Percentiles rank a stretch among this genome's conserved stretches.
Evolutionary conservation across 1,140 invertebrate species (phyloP).

Genomic region (Drosophila novamexicana): DNA sequence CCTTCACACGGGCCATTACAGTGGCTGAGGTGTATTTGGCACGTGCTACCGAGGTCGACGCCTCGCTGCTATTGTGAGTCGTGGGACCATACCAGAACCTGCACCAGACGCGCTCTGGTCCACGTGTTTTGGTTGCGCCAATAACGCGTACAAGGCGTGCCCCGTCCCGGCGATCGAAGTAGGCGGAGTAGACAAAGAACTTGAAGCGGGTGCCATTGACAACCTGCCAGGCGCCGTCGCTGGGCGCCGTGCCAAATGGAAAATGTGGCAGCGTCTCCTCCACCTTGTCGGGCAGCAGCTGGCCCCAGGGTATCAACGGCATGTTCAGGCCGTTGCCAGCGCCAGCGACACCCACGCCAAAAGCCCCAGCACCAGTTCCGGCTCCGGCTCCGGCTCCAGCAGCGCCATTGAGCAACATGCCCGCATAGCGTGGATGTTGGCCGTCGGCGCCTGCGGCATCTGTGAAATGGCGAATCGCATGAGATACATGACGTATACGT

Average conservation of each 20-base stretch:
- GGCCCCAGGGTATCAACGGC: slow-evolving; percentile 81
- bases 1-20: slow-evolving; percentile 91
- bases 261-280: slow-evolving; percentile 85
- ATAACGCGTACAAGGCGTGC: slow-evolving; percentile 91
- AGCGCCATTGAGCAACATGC: slow-evolving; percentile 69
- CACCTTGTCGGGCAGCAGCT: slow-evolving; percentile 74
- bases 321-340: slow-evolving; percentile 51
- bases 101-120: slow-evolving; percentile 93
- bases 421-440: slow-evolving; percentile 73
- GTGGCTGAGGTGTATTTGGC: slow-evolving; percentile 87
- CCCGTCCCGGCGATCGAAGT: slow-evolving; percentile 90
- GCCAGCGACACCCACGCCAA: slow-evolving; percentile 42
- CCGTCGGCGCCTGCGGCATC: slow-evolving; percentile 74
- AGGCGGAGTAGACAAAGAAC: slow-evolving; percentile 96
- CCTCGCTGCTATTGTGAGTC: slow-evolving; percentile 57
- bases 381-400: slow-evolving; percentile 27
- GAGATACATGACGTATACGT: slow-evolving; percentile 63
- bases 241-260: slow-evolving; percentile 84
- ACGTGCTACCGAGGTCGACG: slow-evolving; percentile 30
- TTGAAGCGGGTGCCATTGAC: slow-evolving; percentile 90
- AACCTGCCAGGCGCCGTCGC: slow-evolving; percentile 86
- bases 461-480: slow-evolving; percentile 53
- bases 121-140: slow-evolving; percentile 93
- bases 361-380: slow-evolving; percentile 37
- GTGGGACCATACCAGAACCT: slow-evolving; percentile 90